phyloP scores from a whole-genome alignment of 2,113 vertebrate species.

The Oreocharis arfaki region DNA sequence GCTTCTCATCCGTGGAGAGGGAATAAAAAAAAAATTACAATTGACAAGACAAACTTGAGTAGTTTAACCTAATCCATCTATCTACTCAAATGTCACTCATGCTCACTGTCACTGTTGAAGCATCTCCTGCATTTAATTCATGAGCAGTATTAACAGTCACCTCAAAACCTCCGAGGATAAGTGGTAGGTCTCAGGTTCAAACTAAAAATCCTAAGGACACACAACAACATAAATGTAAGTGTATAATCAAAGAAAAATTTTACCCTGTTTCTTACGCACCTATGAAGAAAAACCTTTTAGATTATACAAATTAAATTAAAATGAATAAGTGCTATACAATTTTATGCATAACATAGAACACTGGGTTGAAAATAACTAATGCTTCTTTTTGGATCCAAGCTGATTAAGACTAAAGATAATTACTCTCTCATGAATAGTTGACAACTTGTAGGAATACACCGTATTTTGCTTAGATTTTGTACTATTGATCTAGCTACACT shows the following conservation, averaged over 20 bases:
- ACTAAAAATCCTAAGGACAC: background rate
- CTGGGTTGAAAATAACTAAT: background rate
- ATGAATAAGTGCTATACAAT: background rate
- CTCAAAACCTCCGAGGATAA: background rate
- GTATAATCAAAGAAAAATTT: background rate
- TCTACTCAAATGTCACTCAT: slow-evolving; percentile 1
- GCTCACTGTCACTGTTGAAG: background rate
- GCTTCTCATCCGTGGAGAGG: background rate
- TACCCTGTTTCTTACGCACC: background rate
- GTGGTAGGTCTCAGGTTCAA: background rate
- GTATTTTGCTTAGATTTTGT: background rate
- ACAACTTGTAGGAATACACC: background rate
- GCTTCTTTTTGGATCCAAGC: background rate
- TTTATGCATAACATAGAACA: background rate
- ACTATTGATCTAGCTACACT: background rate
- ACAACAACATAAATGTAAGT: background rate
- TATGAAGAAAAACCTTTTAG: background rate
- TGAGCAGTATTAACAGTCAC: background rate
- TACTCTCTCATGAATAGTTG: background rate
- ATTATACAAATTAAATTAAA: background rate
- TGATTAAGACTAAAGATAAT: background rate
- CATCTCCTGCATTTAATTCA: background rate
- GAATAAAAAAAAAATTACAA: slow-evolving; percentile 37
- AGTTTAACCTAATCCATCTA: slow-evolving; percentile 36
- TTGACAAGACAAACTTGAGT: background rate